phyloP scores from a whole-genome alignment of 2,888 invertebrate genomes.

The Zygogramma bicolorata region DNA sequence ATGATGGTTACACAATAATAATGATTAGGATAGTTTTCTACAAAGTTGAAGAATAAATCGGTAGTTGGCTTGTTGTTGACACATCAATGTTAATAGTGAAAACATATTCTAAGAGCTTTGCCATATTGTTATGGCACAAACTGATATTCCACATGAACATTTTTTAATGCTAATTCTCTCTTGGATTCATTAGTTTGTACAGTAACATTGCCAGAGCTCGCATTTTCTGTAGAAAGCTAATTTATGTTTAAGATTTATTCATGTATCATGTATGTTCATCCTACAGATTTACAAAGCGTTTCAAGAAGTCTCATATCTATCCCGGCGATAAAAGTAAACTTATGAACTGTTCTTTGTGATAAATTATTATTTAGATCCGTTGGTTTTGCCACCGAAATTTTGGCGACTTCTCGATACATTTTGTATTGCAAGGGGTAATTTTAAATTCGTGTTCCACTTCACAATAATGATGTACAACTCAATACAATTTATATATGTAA shows the following conservation, averaged over 20 bases:
- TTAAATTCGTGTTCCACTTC: constrained; percentile 44
- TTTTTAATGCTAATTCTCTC: not conserved
- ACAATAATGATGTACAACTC: constrained; percentile 21
- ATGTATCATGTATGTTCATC: constrained; percentile 23
- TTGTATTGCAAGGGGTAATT: constrained; percentile 22
- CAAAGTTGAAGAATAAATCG: constrained; percentile 35
- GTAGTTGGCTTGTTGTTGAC: constrained; percentile 51
- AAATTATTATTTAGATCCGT: not conserved
- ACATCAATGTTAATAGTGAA: constrained; percentile 40
- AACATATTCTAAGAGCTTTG: constrained; percentile 3
- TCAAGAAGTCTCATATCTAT: not conserved
- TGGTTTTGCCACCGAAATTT: not conserved
- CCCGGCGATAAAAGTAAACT: not conserved
- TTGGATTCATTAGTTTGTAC: not conserved
- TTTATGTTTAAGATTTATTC: constrained; percentile 28
- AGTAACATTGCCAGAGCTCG: not conserved
- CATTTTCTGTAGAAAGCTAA: constrained; percentile 23
- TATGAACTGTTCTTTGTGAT: not conserved
- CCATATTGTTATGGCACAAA: not conserved
- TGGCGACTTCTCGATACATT: not conserved
- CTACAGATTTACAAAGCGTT: not conserved
- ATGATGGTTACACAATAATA: constrained; percentile 41
- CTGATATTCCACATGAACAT: not conserved
- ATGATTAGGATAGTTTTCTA: constrained; percentile 54
- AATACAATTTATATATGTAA: constrained; percentile 49